Percentiles rank a stretch among this genome's conserved stretches.
Conservation (phyloP, 2,113 vertebrate genomes). For the Cricetomys ansorgei region DNA sequence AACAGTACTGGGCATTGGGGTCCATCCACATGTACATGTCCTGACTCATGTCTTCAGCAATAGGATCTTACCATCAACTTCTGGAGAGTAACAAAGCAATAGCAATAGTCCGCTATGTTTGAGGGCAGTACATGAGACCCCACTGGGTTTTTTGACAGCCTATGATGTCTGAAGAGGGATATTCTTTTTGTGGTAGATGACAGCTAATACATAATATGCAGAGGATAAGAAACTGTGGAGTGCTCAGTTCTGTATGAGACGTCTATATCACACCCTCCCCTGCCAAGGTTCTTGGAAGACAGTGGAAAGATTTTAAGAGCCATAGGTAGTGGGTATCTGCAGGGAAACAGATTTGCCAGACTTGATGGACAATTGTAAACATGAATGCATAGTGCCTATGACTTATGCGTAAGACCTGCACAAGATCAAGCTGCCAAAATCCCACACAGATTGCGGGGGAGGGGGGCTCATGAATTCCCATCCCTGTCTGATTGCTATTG, state of each 20-base stretch:
- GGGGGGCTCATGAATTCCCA: background rate
- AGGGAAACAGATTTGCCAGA: background rate
- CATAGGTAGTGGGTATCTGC: too few species aligned
- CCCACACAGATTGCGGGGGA: background rate
- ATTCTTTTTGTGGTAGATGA: background rate
- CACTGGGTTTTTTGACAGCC: background rate
- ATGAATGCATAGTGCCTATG: background rate
- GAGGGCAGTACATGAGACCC: background rate
- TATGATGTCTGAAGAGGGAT: background rate
- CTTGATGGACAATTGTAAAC: background rate
- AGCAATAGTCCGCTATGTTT: background rate
- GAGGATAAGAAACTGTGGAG: background rate
- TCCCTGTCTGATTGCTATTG: background rate
- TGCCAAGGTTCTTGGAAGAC: background rate
- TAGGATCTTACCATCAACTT: background rate
- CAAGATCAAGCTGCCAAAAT: background rate
- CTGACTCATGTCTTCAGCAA: background rate
- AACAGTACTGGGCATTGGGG: too few species aligned
- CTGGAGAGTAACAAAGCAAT: background rate
- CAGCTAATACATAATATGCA: background rate
- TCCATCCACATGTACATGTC: background rate
- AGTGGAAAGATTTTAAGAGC: background rate
- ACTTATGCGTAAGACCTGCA: background rate
- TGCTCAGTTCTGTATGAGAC: background rate
- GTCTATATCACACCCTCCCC: background rate